Base-by-base conservation (phyloP, 2,113 vertebrate species). In the Seriola quinqueradiata region DNA sequence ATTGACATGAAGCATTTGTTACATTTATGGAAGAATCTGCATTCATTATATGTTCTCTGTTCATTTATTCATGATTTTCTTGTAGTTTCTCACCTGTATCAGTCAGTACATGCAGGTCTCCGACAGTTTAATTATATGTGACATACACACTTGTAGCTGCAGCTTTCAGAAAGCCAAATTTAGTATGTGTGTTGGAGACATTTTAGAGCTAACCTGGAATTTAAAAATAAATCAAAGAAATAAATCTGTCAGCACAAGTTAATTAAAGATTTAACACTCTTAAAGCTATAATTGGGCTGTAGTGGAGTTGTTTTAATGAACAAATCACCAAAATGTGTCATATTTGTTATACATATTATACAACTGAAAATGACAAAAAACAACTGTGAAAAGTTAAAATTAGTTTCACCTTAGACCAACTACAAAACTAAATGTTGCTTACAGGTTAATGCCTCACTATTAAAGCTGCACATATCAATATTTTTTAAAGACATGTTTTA, bases 201-300 rank as follows among this genome's bases (percentile, higher is more conserved):
- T 65, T 64, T 79, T 79, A n/a, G 7, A 54, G 36, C 3, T n/a
- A 21, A 59, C 16, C 1, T 25, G 32, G 21, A 50, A 38, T 59
- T 58, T 23, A 17, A 25, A 77, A 58, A 59, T 36, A 19, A 68
- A 77, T 58, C 7, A 67, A 34, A 57, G 36, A 44, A 32, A 8
- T 32, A 52, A 52, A 55, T 42, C 48, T 55, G 50, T 6, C 16
- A 32, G 10, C 57, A 4, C 3, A 21, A 34, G 16, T 54, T 54
- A 28, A 44, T 32, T 66, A 25, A 14, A 36, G 42, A 74, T n/a
- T 17, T 6, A 63, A 40, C 13, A 40, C 42, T 23, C 32, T 3
- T 64, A 9, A 64, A 74, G 21, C 44, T 50, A 38, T 42, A 42
- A 42, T 11, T 42, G 40, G 40, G 8, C 40, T 42, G 40, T 42